Evolutionary conservation across 1,140 invertebrate genomes (phyloP).

Genomic region (Papilio glaucus): DNA sequence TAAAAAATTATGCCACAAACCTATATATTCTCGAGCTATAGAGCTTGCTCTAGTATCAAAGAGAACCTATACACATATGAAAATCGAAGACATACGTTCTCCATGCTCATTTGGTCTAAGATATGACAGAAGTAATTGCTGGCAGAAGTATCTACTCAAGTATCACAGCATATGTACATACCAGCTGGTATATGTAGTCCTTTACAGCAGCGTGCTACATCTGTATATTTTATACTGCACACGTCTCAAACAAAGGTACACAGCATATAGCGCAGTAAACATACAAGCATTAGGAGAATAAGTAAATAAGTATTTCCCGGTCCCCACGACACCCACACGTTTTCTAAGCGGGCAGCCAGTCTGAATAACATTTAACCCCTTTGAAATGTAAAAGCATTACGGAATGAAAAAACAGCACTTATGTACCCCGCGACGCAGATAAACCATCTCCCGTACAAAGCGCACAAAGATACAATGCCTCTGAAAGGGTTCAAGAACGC

Average conservation of each 20-base stretch:
- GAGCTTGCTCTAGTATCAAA: no score
- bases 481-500: conserved; percentile 83
- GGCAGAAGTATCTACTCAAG: no score
- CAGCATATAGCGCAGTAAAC: conserved; percentile 37
- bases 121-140: no score
- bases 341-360: conserved; percentile 76
- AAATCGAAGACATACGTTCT: no score
- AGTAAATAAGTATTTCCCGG: conserved; percentile 58
- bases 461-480: conserved; percentile 83
- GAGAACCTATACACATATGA: no score
- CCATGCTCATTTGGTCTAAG: no score
- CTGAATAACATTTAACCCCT: conserved; percentile 83
- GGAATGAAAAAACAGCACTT: conserved; percentile 83
- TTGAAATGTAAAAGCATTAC: conserved; percentile 84
- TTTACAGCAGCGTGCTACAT: no score
- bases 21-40: no score
- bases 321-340: conserved; percentile 76
- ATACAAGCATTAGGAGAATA: conserved; percentile 46
- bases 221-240: not conserved
- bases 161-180: no score
- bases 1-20: no score
- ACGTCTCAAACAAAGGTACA: not conserved
- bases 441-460: conserved; percentile 83
- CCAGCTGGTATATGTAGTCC: no score
- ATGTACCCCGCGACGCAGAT: conserved; percentile 81